phyloP scores from a whole-genome alignment of 2,797 vertebrate genomes.

The Hoplostethus mediterraneus region DNA sequence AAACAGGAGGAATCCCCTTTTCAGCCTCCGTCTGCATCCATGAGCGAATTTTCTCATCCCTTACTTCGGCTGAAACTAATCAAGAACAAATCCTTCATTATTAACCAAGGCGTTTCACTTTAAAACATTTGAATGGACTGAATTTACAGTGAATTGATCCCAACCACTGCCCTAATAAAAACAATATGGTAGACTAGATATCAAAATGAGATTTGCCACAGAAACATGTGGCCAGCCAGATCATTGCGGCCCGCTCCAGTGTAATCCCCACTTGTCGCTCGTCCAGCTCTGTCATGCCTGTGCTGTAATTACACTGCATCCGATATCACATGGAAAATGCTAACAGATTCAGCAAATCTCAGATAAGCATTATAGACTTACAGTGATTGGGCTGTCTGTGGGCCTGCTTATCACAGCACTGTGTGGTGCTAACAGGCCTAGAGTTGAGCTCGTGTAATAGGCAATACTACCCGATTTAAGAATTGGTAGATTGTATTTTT shows the following conservation, averaged over 20 bases:
- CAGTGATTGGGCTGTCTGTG: constrained; percentile 68
- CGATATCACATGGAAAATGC: constrained; percentile 78
- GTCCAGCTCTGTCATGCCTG: constrained; percentile 84
- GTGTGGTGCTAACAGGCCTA: constrained; percentile 6
- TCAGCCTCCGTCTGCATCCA: no score
- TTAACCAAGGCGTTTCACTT: constrained; percentile 9
- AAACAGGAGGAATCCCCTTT: no score
- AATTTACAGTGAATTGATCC: constrained; percentile 54
- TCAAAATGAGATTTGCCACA: constrained; percentile 71
- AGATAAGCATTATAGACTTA: constrained; percentile 87
- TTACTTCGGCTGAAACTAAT: constrained; percentile 28
- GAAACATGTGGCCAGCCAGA: constrained; percentile 81
- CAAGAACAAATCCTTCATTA: constrained; percentile 17
- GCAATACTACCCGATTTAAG: constrained; percentile 19
- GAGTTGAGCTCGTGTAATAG: constrained; percentile 5
- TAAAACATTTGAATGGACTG: constrained; percentile 35
- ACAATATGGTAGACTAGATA: constrained; percentile 47
- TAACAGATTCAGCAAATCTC: constrained; percentile 88
- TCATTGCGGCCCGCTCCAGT: constrained; percentile 78
- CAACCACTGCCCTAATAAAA: constrained; percentile 48
- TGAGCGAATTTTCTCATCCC: constrained; percentile 2
- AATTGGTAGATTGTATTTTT: not conserved
- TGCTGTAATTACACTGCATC: constrained; percentile 86
- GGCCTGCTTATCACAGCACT: constrained; percentile 60
- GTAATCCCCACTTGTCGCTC: constrained; percentile 84